phyloP scores from a whole-genome alignment of 1,140 invertebrate genomes.

The Microplitis demolitor region DNA sequence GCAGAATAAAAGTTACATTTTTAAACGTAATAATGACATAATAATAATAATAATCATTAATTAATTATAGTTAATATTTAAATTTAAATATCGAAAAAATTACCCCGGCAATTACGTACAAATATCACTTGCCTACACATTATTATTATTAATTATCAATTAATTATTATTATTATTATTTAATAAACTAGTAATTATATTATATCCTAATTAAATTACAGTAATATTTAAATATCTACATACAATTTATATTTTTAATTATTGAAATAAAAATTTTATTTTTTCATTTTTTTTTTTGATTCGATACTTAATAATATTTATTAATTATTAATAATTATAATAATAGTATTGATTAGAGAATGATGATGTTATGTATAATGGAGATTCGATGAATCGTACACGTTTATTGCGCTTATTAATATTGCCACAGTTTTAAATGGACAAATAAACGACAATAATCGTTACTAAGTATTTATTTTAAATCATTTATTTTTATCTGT shows the following conservation, averaged over 20 bases:
- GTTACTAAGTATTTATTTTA: background rate
- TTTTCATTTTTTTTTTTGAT: slow-evolving; percentile 23
- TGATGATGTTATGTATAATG: slow-evolving; percentile 36
- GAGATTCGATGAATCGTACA: slow-evolving; percentile 30
- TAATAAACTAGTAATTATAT: slow-evolving; percentile 4
- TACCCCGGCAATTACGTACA: slow-evolving; percentile 22
- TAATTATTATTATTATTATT: background rate
- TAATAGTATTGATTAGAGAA: slow-evolving; percentile 26
- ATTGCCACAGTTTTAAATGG: slow-evolving; percentile 22
- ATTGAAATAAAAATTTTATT: background rate
- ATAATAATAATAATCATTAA: background rate
- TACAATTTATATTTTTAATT: background rate
- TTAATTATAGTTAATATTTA: background rate
- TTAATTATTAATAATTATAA: slow-evolving; percentile 12
- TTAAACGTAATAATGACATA: too few species aligned
- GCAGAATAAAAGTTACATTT: background rate
- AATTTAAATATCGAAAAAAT: slow-evolving; percentile 7
- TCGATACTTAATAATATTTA: slow-evolving; percentile 18
- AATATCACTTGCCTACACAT: slow-evolving; percentile 23
- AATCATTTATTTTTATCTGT: background rate
- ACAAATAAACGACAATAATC: slow-evolving; percentile 26
- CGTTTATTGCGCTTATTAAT: slow-evolving; percentile 30
- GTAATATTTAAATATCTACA: slow-evolving; percentile 4
- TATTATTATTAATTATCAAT: background rate
- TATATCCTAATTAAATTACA: slow-evolving; percentile 2